Evolutionary conservation across 2,113 vertebrate genomes (phyloP).

Genomic region (Chaetodon auriga): DNA sequence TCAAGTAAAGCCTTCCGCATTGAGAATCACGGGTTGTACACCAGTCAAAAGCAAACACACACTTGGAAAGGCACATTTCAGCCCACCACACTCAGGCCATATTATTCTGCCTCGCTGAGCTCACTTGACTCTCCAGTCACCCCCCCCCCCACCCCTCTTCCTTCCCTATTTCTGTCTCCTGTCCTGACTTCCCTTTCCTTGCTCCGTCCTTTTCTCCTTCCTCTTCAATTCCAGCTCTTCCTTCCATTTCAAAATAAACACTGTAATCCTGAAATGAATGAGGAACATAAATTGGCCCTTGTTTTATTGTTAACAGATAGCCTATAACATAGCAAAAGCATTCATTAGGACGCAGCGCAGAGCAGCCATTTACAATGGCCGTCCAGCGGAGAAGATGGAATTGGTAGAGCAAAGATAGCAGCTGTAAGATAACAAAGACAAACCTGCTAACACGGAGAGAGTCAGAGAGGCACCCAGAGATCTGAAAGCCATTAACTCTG

Average conservation of each 20-base stretch:
- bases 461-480: slow-evolving; percentile 69
- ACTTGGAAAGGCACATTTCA: slow-evolving; percentile 54
- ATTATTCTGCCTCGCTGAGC: slow-evolving; percentile 74
- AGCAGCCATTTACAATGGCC: slow-evolving; percentile 36
- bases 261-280: slow-evolving; percentile 4
- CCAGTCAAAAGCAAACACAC: slow-evolving; percentile 36
- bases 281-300: neutral
- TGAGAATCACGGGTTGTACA: slow-evolving; percentile 35
- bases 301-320: slow-evolving; percentile 49
- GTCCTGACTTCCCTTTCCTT: slow-evolving; percentile 33
- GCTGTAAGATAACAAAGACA: slow-evolving; percentile 69
- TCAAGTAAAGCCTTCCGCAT: slow-evolving; percentile 24
- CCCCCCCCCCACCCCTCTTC: slow-evolving; percentile 7
- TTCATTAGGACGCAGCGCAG: slow-evolving; percentile 37
- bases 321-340: slow-evolving; percentile 25
- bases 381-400: slow-evolving; percentile 54
- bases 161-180: slow-evolving; percentile 35
- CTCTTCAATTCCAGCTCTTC: slow-evolving; percentile 20
- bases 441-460: slow-evolving; percentile 66
- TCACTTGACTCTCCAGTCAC: slow-evolving; percentile 81
- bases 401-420: slow-evolving; percentile 63
- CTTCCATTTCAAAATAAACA: slow-evolving; percentile 28
- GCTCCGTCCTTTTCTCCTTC: slow-evolving; percentile 19
- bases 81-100: slow-evolving; percentile 62
- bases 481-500: slow-evolving; percentile 77